Base-by-base conservation (phyloP, 2,113 vertebrate genomes). In the Athene noctua region DNA sequence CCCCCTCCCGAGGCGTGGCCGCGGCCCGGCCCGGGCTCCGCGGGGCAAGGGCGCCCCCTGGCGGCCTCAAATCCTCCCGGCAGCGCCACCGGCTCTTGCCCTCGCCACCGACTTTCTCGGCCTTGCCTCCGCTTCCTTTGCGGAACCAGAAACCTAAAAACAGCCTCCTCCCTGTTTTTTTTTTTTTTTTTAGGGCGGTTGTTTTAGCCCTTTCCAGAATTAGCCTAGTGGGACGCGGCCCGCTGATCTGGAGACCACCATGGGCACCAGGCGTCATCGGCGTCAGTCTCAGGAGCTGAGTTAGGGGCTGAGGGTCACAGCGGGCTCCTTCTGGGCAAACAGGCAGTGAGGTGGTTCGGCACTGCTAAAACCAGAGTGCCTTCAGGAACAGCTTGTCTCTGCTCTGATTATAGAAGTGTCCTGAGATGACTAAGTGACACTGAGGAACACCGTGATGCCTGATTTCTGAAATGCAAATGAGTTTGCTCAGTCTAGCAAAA, bases 21-120 rank as follows among this genome's bases (percentile, higher is more conserved):
- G 40, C 12, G 9, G 40, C 19, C 40, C 40, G 40, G 40, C 2
- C 34, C 5, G 20, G 5, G 12, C 51, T 79, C 75, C 25, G 54
- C 49, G 79, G 73, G 27, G 2, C 83, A n/a, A 40, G 9, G 21
- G 62, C 80, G 36, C 75, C 87, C 5, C 57, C 87, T 10, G 10
- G 83, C 25, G 90, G 67, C 19, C n/a, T 5, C 11, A 3, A 2
- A 0, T 0, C 8, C 26, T 1, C 11, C 26, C 19, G 22, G 36
- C 44, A 6, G 49, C 3, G 13, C 66, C 3, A n/a, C 25, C 38
- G 5, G 10, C 49, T 30, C 34, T 20, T 7, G 13, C 4, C 9
- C 30, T 7, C 40, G 1, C 61, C 61, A 2, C 14, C 26, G 5
- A 3, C 15, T 8, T 30, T 17, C 54, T 26, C 1, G 13, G 54